Evolutionary conservation across 1,140 invertebrate genomes (phyloP).

Genomic region (Pogonomyrmex californicus): DNA sequence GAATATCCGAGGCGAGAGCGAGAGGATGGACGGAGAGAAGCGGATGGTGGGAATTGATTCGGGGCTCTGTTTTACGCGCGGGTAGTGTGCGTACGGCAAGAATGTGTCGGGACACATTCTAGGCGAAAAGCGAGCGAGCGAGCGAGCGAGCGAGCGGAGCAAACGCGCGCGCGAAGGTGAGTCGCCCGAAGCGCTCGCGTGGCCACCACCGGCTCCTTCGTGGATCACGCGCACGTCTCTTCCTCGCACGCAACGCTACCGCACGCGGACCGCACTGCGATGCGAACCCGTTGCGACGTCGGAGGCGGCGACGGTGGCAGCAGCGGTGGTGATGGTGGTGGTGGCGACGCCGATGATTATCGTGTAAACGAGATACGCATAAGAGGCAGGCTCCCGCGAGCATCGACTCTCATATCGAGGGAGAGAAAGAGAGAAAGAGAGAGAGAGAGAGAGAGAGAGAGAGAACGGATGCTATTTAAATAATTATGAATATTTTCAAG

Average conservation of each 20-base stretch:
- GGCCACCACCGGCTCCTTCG: slow-evolving; percentile 73
- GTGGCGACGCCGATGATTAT: slow-evolving; percentile 52
- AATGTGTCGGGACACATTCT: slow-evolving; percentile 59
- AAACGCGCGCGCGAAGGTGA: slow-evolving; percentile 67
- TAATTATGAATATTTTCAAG: slow-evolving; percentile 49
- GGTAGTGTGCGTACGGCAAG: slow-evolving; percentile 24
- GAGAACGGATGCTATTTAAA: neutral
- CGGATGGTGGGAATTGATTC: slow-evolving; percentile 21
- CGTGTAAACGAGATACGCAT: slow-evolving; percentile 62
- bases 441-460: neutral
- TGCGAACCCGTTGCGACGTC: slow-evolving; percentile 44
- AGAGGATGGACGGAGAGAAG: neutral
- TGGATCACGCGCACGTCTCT: slow-evolving; percentile 74
- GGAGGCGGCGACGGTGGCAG: neutral
- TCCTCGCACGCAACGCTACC: slow-evolving; percentile 70
- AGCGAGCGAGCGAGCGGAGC: slow-evolving; percentile 35
- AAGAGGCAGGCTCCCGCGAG: slow-evolving; percentile 5
- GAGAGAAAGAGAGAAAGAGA: neutral
- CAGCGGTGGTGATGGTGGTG: neutral
- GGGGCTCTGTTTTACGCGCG: slow-evolving; percentile 5
- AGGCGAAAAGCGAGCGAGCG: slow-evolving; percentile 63
- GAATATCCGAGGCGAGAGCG: neutral
- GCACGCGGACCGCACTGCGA: slow-evolving; percentile 60
- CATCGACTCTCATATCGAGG: slow-evolving; percentile 15
- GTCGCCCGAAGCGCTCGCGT: slow-evolving; percentile 82